Conservation (phyloP, 2,888 invertebrate genomes). For the Prenolepis imparis region DNA sequence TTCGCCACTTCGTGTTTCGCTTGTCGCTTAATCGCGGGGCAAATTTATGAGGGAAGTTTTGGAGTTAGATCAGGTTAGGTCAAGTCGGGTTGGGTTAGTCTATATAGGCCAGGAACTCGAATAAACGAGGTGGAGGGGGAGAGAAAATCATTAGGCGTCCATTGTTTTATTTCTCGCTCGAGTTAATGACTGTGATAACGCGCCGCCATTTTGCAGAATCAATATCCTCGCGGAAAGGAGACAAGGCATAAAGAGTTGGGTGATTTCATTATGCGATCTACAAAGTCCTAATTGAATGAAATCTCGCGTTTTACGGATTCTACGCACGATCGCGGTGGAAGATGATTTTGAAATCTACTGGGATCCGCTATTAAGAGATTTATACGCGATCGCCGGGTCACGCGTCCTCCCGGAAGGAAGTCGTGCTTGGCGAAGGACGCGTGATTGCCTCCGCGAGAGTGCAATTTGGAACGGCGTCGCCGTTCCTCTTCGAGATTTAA, state of each 20-base stretch:
- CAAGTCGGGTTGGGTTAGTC: too few species aligned
- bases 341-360: background rate
- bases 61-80: too few species aligned
- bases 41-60: constrained; percentile 11
- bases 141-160: background rate
- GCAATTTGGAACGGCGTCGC: constrained; percentile 75
- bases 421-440: constrained; percentile 62
- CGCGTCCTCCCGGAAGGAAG: constrained; percentile 30
- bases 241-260: background rate
- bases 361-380: constrained; percentile 21
- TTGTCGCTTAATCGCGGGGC: background rate
- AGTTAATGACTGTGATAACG: background rate
- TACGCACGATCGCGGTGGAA: background rate
- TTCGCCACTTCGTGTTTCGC: background rate
- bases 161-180: constrained; percentile 6
- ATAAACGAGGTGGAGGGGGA: background rate
- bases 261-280: too few species aligned
- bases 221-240: background rate
- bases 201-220: background rate
- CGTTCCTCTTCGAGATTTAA: constrained; percentile 78
- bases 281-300: background rate
- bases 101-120: background rate
- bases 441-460: constrained; percentile 75
- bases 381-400: constrained; percentile 4
- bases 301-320: background rate